phyloP scores from a whole-genome alignment of 2,797 vertebrate species.

The Microctenopoma lineatum region DNA sequence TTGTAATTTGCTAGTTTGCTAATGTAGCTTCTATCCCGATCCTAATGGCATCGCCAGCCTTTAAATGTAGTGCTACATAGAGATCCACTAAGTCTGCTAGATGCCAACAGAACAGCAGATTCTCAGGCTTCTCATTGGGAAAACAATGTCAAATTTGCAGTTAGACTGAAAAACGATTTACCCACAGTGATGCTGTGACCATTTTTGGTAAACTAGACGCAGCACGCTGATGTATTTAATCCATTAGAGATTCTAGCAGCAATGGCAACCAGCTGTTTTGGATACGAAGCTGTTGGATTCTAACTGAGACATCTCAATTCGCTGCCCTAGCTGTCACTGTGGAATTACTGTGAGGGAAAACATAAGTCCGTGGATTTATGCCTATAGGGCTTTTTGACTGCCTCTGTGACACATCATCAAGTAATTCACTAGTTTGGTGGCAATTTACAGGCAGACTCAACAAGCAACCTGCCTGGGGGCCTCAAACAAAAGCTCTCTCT shows the following conservation, averaged over 20 bases:
- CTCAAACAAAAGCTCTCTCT: conserved; percentile 65
- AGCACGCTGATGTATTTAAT: conserved; percentile 24
- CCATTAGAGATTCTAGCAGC: conserved; percentile 32
- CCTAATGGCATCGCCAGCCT: not conserved
- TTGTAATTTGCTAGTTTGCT: not conserved
- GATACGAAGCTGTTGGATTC: conserved; percentile 49
- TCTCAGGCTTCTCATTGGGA: not conserved
- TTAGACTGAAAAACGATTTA: conserved; percentile 39
- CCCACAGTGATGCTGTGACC: conserved; percentile 20
- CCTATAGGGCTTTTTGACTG: conserved; percentile 66
- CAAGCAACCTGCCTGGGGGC: conserved; percentile 69
- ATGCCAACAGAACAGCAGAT: too few species aligned
- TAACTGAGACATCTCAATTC: conserved; percentile 70
- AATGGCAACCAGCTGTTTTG: conserved; percentile 56
- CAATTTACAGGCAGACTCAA: conserved; percentile 78
- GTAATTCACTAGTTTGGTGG: conserved; percentile 79
- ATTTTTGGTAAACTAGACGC: conserved; percentile 41
- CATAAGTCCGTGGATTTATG: conserved; percentile 61
- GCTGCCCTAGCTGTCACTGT: conserved; percentile 61
- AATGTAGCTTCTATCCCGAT: too few species aligned
- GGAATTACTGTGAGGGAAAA: conserved; percentile 67
- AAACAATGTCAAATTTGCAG: conserved; percentile 6
- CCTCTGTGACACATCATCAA: conserved; percentile 73
- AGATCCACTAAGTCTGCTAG: too few species aligned
- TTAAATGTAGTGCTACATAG: not conserved